Conservation (phyloP, 1,140 invertebrate genomes). For the Stegodyphus dumicola region DNA sequence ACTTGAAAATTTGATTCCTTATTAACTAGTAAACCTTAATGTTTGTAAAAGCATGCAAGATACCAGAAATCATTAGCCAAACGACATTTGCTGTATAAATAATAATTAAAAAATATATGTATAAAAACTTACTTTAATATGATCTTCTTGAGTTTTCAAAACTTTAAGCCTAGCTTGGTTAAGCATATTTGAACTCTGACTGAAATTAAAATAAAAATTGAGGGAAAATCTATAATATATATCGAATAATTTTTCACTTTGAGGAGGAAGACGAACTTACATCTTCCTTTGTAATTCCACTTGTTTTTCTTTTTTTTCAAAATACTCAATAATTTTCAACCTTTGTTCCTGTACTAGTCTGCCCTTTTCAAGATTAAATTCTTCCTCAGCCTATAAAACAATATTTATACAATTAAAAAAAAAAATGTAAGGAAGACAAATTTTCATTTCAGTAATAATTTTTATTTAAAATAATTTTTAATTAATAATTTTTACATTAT, state of each 20-base stretch:
- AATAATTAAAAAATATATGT: neutral
- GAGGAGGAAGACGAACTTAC: slow-evolving; percentile 71
- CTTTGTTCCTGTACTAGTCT: slow-evolving; percentile 97
- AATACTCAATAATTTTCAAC: slow-evolving; percentile 99
- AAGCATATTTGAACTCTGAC: slow-evolving; percentile 98
- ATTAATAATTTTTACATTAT: too few species aligned
- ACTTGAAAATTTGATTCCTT: too few species aligned
- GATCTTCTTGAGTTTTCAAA: slow-evolving; percentile 94
- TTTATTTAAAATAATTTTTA: neutral
- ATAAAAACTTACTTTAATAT: slow-evolving; percentile 74
- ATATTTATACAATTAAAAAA: neutral
- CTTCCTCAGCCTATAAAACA: slow-evolving; percentile 86
- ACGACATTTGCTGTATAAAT: too few species aligned
- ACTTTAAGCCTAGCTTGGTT: slow-evolving; percentile 97
- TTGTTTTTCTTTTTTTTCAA: slow-evolving; percentile 99
- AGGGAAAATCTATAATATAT: neutral
- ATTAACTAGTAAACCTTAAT: too few species aligned
- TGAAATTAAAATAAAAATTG: slow-evolving; percentile 69
- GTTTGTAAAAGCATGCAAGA: too few species aligned
- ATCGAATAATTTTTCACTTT: neutral
- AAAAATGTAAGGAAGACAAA: neutral
- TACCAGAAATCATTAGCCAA: too few species aligned
- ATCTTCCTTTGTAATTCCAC: slow-evolving; percentile 99
- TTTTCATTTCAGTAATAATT: neutral
- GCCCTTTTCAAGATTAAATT: slow-evolving; percentile 99